Conservation (phyloP, 2,888 invertebrate species). For the Drosophila nr. perissopoda region DNA sequence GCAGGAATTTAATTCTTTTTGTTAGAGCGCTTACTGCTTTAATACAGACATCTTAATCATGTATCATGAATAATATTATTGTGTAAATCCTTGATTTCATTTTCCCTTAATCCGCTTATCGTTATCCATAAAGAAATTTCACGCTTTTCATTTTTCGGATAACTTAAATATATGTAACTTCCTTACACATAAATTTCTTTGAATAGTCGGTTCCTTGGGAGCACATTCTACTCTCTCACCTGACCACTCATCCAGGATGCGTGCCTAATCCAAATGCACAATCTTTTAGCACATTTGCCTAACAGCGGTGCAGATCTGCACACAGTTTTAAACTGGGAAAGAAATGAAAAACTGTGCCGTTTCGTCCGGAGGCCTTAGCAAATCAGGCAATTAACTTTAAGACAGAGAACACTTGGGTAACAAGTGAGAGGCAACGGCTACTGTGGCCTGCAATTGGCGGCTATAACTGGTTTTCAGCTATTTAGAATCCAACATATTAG, state of each 20-base stretch:
- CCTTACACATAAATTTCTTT: neutral
- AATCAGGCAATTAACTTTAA: slow-evolving; percentile 73
- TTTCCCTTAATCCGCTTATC: neutral
- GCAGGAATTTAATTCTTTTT: neutral
- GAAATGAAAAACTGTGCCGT: slow-evolving; percentile 39
- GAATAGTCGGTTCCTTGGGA: neutral
- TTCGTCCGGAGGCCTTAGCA: slow-evolving; percentile 36
- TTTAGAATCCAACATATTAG: slow-evolving; percentile 60
- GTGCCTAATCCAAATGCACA: slow-evolving; percentile 63
- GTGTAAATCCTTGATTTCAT: neutral
- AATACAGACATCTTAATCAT: neutral
- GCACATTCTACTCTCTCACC: slow-evolving; percentile 13
- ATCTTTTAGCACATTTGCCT: slow-evolving; percentile 70
- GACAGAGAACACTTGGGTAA: slow-evolving; percentile 33
- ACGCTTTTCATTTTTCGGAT: neutral
- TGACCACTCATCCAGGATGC: slow-evolving; percentile 25
- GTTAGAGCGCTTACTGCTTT: neutral
- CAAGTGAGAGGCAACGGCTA: slow-evolving; percentile 34
- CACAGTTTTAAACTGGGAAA: slow-evolving; percentile 25
- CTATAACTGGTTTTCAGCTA: slow-evolving; percentile 64
- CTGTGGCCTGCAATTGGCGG: slow-evolving; percentile 25
- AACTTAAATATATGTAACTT: neutral
- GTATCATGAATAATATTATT: neutral
- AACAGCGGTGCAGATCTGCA: slow-evolving; percentile 54
- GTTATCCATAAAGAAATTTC: neutral